Evolutionary conservation across 2,888 invertebrate species (phyloP).

Genomic region (Gryllus longicercus): DNA sequence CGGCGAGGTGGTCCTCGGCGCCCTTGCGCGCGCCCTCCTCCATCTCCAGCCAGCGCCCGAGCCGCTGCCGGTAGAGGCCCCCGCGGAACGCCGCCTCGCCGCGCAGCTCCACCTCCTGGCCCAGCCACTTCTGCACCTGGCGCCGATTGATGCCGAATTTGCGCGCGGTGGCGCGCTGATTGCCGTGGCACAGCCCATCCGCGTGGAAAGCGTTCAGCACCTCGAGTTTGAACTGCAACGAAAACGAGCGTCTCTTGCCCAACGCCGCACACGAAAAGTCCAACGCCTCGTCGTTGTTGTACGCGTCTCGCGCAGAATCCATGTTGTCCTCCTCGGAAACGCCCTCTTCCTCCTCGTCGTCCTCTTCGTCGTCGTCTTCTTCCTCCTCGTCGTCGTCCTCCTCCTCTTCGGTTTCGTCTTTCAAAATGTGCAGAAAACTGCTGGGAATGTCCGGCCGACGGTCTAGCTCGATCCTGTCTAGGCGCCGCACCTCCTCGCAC

Average conservation of each 20-base stretch:
- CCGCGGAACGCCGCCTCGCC: conserved; percentile 43
- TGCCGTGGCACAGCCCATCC: conserved; percentile 48
- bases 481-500: not conserved
- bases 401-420: conserved; percentile 26
- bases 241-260: conserved; percentile 49
- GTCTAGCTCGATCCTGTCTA: conserved; percentile 12
- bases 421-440: conserved; percentile 30
- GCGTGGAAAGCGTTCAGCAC: conserved; percentile 51
- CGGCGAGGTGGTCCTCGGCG: conserved; percentile 19
- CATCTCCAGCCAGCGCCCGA: conserved; percentile 42
- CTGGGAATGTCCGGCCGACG: conserved; percentile 26
- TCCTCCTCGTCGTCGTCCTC: conserved; percentile 23
- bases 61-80: conserved; percentile 46
- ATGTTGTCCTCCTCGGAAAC: conserved; percentile 38
- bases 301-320: conserved; percentile 33
- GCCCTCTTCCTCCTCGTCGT: conserved; percentile 37
- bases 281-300: conserved; percentile 39
- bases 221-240: conserved; percentile 50
- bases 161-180: conserved; percentile 52
- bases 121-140: conserved; percentile 54
- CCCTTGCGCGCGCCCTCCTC: conserved; percentile 31
- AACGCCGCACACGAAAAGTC: conserved; percentile 42
- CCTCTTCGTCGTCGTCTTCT: conserved; percentile 37
- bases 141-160: conserved; percentile 53
- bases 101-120: conserved; percentile 48